A percentile compares a stretch with the other conserved stretches of the same genome.
Evolutionary conservation across 1,140 invertebrate genomes (phyloP).

Genomic region (Acromyrmex heyeri): DNA sequence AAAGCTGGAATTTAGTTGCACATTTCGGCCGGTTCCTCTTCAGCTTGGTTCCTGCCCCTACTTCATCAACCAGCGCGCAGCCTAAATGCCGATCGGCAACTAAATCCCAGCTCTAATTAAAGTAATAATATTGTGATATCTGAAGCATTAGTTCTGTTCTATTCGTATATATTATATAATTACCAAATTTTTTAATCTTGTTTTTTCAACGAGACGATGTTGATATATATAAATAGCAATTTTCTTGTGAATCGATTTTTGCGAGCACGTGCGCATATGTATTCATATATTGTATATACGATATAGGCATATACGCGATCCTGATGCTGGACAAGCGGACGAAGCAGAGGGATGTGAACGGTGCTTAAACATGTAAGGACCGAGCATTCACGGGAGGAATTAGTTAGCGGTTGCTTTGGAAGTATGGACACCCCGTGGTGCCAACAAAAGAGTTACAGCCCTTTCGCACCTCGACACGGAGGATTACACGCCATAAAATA

Average conservation of each 20-base stretch:
- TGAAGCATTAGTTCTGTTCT: background rate
- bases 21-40: no score
- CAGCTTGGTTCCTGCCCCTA: no score
- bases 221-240: slow-evolving; percentile 3
- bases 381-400: slow-evolving; percentile 81
- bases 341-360: slow-evolving; percentile 64
- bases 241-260: slow-evolving; percentile 50
- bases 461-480: slow-evolving; percentile 85
- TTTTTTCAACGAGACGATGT: background rate
- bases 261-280: slow-evolving; percentile 31
- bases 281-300: background rate
- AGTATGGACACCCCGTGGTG: slow-evolving; percentile 83
- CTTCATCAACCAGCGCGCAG: no score
- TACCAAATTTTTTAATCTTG: background rate
- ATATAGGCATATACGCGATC: background rate
- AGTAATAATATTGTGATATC: slow-evolving; percentile 3
- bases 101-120: no score
- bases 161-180: background rate
- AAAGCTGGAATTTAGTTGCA: no score
- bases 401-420: slow-evolving; percentile 83
- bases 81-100: no score
- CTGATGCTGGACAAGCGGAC: slow-evolving; percentile 43
- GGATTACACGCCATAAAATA: slow-evolving; percentile 86
- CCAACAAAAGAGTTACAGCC: slow-evolving; percentile 85
- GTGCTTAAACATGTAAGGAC: slow-evolving; percentile 79